Evolutionary conservation across 2,797 vertebrate genomes (phyloP).

Genomic region (Ispidina lecontei): DNA sequence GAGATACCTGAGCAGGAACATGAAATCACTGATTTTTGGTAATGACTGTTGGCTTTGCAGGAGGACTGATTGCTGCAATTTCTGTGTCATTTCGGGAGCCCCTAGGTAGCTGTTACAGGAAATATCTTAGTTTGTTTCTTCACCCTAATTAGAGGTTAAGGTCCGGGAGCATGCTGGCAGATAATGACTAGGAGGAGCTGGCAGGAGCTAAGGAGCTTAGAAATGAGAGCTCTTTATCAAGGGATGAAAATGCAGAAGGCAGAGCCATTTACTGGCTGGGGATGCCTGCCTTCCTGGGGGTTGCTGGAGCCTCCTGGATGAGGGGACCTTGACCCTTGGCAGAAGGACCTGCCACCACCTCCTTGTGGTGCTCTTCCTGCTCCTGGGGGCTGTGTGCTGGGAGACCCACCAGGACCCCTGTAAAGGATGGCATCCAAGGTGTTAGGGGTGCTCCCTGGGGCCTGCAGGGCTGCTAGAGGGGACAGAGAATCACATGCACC

Average conservation of each 20-base stretch:
- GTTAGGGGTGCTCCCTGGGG: neutral
- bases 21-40: neutral
- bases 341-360: neutral
- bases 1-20: neutral
- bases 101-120: neutral
- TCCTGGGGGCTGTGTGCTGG: neutral
- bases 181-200: neutral
- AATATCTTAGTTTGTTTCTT: neutral
- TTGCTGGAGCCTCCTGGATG: neutral
- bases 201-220: neutral
- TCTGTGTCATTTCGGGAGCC: neutral
- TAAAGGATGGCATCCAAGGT: neutral
- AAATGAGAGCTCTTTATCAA: neutral
- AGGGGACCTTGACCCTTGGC: neutral
- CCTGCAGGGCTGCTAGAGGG: neutral
- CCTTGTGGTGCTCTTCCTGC: neutral
- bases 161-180: neutral
- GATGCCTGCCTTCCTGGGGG: neutral
- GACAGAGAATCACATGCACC: too few relatives aligned
- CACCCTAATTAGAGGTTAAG: neutral
- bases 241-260: neutral
- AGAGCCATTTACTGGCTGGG: neutral
- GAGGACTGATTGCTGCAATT: neutral
- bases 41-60: neutral
- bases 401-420: neutral